Conservation (phyloP, 37 sponge, comb jelly and placozoan genomes). For the Beroe ovata region DNA sequence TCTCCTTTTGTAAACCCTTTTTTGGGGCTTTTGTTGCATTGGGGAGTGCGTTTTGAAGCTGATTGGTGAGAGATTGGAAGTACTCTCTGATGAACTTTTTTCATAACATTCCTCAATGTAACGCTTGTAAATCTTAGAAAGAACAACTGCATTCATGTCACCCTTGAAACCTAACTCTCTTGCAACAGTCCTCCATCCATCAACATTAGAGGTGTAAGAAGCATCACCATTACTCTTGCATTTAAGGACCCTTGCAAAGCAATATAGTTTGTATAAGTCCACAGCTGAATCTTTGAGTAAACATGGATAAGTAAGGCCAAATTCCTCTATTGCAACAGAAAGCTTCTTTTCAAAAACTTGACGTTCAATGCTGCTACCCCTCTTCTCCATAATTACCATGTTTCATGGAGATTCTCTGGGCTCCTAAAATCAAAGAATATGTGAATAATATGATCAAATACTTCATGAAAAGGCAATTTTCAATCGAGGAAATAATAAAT, state of each 20-base stretch:
- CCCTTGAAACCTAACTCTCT: conserved; percentile 15
- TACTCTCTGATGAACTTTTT: conserved; percentile 15
- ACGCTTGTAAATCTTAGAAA: conserved; percentile 30
- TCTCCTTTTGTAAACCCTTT: not conserved
- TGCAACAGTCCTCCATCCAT: conserved; percentile 28
- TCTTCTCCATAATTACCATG: conserved; percentile 16
- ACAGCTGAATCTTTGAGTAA: not conserved
- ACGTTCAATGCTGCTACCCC: not conserved
- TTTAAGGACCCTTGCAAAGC: not conserved
- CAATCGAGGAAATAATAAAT: no score
- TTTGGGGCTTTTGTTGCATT: no score
- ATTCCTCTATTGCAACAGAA: not conserved
- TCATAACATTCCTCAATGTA: conserved; percentile 18
- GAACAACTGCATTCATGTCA: conserved; percentile 23
- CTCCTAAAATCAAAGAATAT: no score
- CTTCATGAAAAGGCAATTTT: no score
- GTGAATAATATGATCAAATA: no score
- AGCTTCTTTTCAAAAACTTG: conserved; percentile 18
- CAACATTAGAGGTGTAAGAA: conserved; percentile 10
- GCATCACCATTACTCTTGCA: not conserved
- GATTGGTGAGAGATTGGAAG: no score
- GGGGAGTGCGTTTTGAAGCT: no score
- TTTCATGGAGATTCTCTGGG: no score
- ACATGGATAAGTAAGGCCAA: conserved; percentile 16
- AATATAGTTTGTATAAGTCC: conserved; percentile 1